These are phyloP conservation scores for Diorhabda elongata DNA, from an alignment of 1,140 invertebrate species.

Conservation along the genomic window DNA sequence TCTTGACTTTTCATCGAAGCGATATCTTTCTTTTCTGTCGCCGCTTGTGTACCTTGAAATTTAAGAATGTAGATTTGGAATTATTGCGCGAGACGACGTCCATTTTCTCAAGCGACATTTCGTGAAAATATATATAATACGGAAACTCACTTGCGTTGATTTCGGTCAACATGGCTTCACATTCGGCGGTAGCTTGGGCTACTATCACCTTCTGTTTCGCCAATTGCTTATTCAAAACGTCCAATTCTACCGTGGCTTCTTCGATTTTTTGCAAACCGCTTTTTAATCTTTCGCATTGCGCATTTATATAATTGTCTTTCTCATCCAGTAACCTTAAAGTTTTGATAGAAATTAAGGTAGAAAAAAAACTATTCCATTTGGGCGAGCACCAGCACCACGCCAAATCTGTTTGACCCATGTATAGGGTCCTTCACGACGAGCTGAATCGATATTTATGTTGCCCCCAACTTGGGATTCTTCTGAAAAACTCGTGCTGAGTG, in stretches of 20 bases:
- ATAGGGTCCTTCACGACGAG: too few relatives aligned
- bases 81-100: too few relatives aligned
- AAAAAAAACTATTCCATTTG: too few relatives aligned
- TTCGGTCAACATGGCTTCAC: constrained; percentile 65
- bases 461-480: too few relatives aligned
- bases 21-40: constrained; percentile 70
- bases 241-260: constrained; percentile 70
- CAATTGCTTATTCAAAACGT: constrained; percentile 68
- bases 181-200: constrained; percentile 68
- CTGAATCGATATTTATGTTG: too few relatives aligned
- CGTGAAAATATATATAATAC: too few relatives aligned
- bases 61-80: background rate
- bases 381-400: too few relatives aligned
- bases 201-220: constrained; percentile 74
- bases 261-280: constrained; percentile 74
- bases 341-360: background rate
- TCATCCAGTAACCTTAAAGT: constrained; percentile 61
- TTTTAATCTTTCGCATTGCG: constrained; percentile 63
- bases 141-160: constrained; percentile 50
- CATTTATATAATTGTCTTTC: constrained; percentile 61
- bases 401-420: too few relatives aligned
- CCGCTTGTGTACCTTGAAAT: constrained; percentile 43
- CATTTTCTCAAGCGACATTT: too few relatives aligned
- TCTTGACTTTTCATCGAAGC: constrained; percentile 73
- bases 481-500: too few relatives aligned